These are phyloP conservation scores for Channa argus DNA, from an alignment of 2,113 vertebrate species.

Conservation along the genomic window DNA sequence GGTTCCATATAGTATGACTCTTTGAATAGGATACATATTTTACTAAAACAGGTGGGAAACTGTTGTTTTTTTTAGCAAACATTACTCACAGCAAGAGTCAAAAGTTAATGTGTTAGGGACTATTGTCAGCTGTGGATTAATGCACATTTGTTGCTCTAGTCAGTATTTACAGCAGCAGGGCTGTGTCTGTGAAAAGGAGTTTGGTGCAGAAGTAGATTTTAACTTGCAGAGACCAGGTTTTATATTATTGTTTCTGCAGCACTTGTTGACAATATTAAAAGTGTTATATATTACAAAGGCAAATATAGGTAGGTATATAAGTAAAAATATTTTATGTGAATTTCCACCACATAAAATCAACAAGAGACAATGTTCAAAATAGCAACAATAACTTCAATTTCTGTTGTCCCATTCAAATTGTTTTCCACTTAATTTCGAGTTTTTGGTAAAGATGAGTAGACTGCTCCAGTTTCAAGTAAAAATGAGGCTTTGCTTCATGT, in stretches of 20 bases:
- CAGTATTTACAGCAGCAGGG: not conserved
- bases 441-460: not conserved
- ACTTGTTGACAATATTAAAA: too few species aligned
- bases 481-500: conserved; percentile 15
- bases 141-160: not conserved
- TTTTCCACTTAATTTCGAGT: conserved; percentile 17
- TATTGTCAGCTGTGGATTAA: not conserved
- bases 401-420: not conserved
- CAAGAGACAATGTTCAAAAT: conserved; percentile 2
- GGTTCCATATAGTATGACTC: not conserved
- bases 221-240: too few species aligned
- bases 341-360: too few species aligned
- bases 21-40: too few species aligned
- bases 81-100: not conserved
- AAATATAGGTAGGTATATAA: not conserved
- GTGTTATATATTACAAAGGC: too few species aligned
- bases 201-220: too few species aligned
- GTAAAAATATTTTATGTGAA: conserved; percentile 8
- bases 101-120: not conserved
- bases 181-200: not conserved
- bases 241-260: too few species aligned
- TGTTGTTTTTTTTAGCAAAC: not conserved
- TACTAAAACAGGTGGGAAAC: not conserved
- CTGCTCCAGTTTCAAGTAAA: conserved; percentile 7
- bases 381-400: not conserved